phyloP scores from a whole-genome alignment of 2,888 invertebrate species.

The Fragum sueziense region DNA sequence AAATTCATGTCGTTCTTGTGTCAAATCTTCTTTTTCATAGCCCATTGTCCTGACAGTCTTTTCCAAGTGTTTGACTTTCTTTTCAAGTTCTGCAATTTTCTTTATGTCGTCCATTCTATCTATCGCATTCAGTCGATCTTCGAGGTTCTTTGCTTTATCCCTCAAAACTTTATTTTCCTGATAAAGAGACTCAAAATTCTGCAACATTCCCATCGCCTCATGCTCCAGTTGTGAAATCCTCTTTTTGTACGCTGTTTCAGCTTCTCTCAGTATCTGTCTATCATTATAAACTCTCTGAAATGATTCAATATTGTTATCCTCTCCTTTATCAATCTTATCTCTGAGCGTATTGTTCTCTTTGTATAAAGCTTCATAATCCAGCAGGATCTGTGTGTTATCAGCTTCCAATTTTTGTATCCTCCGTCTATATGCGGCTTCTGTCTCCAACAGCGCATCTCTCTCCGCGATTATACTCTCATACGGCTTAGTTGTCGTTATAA shows the following conservation, averaged over 20 bases:
- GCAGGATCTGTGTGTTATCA: constrained; percentile 49
- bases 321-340: constrained; percentile 57
- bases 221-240: constrained; percentile 54
- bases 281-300: constrained; percentile 56
- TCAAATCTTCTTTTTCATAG: constrained; percentile 54
- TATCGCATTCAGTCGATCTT: constrained; percentile 53
- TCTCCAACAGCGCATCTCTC: constrained; percentile 55
- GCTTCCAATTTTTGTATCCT: constrained; percentile 48
- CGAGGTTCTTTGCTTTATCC: constrained; percentile 52
- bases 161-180: constrained; percentile 56
- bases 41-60: constrained; percentile 53
- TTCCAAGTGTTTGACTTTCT: constrained; percentile 50
- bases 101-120: constrained; percentile 58
- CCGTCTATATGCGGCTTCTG: constrained; percentile 46
- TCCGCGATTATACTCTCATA: constrained; percentile 55
- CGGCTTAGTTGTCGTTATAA: constrained; percentile 43
- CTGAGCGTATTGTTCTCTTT: constrained; percentile 56
- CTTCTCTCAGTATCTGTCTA: constrained; percentile 55
- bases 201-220: constrained; percentile 54
- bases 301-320: constrained; percentile 56
- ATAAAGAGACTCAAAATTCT: constrained; percentile 57
- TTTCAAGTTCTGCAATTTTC: constrained; percentile 56
- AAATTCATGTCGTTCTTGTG: constrained; percentile 47
- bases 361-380: constrained; percentile 54
- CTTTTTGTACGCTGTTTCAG: constrained; percentile 57